phyloP scores from a whole-genome alignment of 2,888 invertebrate genomes.

The Melinopterus prodromus region DNA sequence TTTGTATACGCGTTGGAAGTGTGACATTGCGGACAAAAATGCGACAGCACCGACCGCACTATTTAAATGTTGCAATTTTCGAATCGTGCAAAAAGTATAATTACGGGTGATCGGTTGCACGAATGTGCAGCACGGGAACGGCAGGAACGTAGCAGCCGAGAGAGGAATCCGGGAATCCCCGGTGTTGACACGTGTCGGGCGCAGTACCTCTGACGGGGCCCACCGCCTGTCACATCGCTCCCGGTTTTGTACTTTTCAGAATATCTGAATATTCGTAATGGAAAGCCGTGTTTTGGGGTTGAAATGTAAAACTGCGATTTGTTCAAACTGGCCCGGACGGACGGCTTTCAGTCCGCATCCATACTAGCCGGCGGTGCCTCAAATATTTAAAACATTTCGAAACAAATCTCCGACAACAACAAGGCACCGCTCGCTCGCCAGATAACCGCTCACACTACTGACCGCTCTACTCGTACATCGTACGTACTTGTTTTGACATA shows the following conservation, averaged over 20 bases:
- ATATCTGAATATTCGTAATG: constrained; percentile 43
- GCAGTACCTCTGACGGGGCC: constrained; percentile 15
- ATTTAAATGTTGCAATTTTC: background rate
- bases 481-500: background rate
- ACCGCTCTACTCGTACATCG: background rate
- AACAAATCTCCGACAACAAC: constrained; percentile 4
- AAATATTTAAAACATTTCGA: background rate
- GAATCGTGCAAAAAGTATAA: background rate
- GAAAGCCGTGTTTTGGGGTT: constrained; percentile 49
- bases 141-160: background rate
- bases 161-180: background rate
- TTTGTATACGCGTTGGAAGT: background rate
- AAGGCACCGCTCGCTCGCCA: background rate
- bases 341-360: background rate
- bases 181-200: constrained; percentile 25
- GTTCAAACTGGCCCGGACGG: constrained; percentile 28
- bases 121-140: background rate
- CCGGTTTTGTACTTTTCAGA: constrained; percentile 26
- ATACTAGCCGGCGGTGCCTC: background rate
- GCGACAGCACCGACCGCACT: background rate
- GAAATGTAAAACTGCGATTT: constrained; percentile 40
- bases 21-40: background rate
- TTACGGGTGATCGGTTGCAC: background rate
- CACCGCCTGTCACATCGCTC: constrained; percentile 15
- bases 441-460: background rate